These are phyloP conservation scores for Ctenomys sociabilis DNA, from an alignment of 2,113 vertebrate species.

Conservation along the genomic window DNA sequence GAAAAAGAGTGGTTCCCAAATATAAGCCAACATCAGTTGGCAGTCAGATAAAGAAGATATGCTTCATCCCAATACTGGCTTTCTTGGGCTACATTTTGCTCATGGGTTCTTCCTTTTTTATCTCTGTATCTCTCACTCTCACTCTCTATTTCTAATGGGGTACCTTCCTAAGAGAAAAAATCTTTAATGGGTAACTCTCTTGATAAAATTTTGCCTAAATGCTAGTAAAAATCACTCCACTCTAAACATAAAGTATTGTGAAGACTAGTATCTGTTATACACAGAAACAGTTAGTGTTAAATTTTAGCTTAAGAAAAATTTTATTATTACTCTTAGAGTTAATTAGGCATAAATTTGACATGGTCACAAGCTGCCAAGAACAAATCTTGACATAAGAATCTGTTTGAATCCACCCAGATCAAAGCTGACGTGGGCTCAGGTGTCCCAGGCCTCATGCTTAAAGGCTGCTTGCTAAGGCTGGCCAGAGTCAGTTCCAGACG, in stretches of 20 bases:
- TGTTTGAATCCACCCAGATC: background rate
- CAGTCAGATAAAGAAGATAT: background rate
- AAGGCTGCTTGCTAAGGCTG: background rate
- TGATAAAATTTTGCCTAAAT: background rate
- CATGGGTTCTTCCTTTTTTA: background rate
- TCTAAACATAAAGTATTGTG: background rate
- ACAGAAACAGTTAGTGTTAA: background rate
- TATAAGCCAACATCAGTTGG: background rate
- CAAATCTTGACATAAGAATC: background rate
- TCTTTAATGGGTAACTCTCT: background rate
- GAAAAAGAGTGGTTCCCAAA: background rate
- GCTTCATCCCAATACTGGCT: background rate
- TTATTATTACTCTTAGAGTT: slow-evolving; percentile 5
- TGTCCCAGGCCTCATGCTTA: background rate
- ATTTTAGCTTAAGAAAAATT: slow-evolving; percentile 32
- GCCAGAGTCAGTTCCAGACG: background rate
- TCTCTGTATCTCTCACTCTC: background rate
- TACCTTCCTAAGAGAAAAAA: background rate
- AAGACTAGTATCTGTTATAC: background rate
- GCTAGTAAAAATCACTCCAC: background rate
- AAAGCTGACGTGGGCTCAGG: background rate
- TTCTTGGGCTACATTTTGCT: background rate
- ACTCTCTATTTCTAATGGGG: background rate
- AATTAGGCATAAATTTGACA: background rate
- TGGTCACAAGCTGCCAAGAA: background rate